Conservation (phyloP, 2,888 invertebrate species). For the Xylota segnis region DNA sequence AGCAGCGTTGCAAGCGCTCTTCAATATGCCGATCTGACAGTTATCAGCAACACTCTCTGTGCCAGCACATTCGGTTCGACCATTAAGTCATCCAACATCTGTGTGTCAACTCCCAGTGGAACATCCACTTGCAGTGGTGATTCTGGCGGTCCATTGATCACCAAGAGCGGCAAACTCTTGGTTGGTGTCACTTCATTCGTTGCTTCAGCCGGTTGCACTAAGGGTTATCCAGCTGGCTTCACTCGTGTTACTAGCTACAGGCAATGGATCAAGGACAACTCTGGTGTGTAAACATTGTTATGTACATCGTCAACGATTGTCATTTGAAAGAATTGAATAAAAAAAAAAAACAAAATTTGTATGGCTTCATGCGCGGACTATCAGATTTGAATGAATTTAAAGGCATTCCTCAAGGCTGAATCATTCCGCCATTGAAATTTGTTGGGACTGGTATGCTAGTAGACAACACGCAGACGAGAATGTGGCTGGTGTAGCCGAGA, state of each 20-base stretch:
- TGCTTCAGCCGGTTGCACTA: conserved; percentile 12
- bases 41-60: conserved; percentile 79
- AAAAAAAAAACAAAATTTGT: no score
- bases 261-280: conserved; percentile 79
- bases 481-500: no score
- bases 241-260: conserved; percentile 80
- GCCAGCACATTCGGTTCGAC: conserved; percentile 31
- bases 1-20: conserved; percentile 74
- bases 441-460: no score
- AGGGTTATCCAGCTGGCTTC: conserved; percentile 75
- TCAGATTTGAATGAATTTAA: no score
- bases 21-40: conserved; percentile 78
- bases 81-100: conserved; percentile 76
- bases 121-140: conserved; percentile 78
- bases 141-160: conserved; percentile 49
- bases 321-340: no score
- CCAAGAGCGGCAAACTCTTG: background rate
- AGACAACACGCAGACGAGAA: no score
- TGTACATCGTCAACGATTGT: no score
- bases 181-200: conserved; percentile 48
- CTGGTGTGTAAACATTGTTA: conserved; percentile 51
- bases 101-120: conserved; percentile 43
- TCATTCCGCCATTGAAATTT: no score
- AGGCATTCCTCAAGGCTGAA: no score
- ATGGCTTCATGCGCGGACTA: no score